Evolutionary conservation across 2,888 invertebrate species (phyloP).

Genomic region (Lochmaea capreae): DNA sequence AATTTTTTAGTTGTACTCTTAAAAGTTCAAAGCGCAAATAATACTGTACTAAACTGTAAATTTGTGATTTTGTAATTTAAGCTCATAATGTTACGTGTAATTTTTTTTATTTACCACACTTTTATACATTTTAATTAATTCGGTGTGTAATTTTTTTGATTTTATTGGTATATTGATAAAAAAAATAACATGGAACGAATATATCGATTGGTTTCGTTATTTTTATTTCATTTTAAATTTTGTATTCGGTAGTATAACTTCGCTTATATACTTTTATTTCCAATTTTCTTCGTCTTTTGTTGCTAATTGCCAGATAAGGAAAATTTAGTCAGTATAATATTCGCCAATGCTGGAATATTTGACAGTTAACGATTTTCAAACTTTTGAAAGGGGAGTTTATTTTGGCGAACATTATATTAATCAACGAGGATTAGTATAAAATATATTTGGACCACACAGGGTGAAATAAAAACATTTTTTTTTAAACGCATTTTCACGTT

Average conservation of each 20-base stretch:
- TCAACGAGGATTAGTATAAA: too few species aligned
- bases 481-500: neutral
- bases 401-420: too few species aligned
- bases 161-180: neutral
- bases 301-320: too few species aligned
- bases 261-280: too few species aligned
- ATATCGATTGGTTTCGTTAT: neutral
- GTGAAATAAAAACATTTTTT: too few species aligned
- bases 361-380: too few species aligned
- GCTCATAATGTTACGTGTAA: neutral
- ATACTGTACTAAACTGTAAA: constrained; percentile 13
- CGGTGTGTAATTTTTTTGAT: neutral
- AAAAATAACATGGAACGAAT: neutral
- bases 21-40: constrained; percentile 10
- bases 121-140: constrained; percentile 4
- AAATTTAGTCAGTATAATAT: too few species aligned
- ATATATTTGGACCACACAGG: too few species aligned
- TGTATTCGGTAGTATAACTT: too few species aligned
- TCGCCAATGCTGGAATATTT: too few species aligned
- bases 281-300: too few species aligned
- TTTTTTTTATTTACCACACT: constrained; percentile 9
- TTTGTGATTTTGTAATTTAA: constrained; percentile 17
- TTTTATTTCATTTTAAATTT: neutral
- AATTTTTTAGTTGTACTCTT: neutral
- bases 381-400: too few species aligned